Base-by-base conservation (phyloP, 2,113 vertebrate genomes). In the Chaetodon auriga region DNA sequence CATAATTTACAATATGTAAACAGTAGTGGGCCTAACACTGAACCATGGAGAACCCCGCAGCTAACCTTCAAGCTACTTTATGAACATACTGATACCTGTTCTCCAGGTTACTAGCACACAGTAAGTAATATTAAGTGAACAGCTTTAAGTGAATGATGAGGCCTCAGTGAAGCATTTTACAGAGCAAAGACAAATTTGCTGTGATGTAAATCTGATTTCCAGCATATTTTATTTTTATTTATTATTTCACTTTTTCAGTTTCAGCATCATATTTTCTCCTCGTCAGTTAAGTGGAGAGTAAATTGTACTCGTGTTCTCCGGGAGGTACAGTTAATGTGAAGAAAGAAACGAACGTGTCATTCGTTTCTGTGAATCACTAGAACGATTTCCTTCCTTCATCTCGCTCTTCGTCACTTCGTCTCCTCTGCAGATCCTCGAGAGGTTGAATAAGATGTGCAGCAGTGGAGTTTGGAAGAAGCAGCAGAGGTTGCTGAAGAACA, bases 401-500 rank as follows among this genome's bases (percentile, higher is more conserved):
- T 12, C n/a, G 7, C 30, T 36, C 55, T 62, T 30, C 30, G 16
- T 38, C 9, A 3, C 15, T 45, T 35, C 19, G 5, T 12, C 23
- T 21, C 53, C 23, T 75, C 11, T 77, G 72, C 36, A 99, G 98
- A 99, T 99, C 89, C 92, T 99, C 91, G 98, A 99, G 89, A 75
- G 97, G 46, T 86, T 99, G 65, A 97, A 98, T 91, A 99, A 97
- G 93, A 98, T 99, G 98, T 99, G 98, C 0, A 97, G 96, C 6
- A 96, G 95, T 0, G 98, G 97, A 1, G 96, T 97, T 77, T 96
- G 97, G 93, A 99, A 97, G 95, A 99, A 99, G 89, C 98, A 99
- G 93, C 98, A 99, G 91, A 94, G 98, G 68, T 88, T 99, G 41
- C 81, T 99, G 84, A 99, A 99, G 95, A 99, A 99, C 94, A 98